Conservation (phyloP, 2,113 vertebrate genomes). For the Bufo bufo region DNA sequence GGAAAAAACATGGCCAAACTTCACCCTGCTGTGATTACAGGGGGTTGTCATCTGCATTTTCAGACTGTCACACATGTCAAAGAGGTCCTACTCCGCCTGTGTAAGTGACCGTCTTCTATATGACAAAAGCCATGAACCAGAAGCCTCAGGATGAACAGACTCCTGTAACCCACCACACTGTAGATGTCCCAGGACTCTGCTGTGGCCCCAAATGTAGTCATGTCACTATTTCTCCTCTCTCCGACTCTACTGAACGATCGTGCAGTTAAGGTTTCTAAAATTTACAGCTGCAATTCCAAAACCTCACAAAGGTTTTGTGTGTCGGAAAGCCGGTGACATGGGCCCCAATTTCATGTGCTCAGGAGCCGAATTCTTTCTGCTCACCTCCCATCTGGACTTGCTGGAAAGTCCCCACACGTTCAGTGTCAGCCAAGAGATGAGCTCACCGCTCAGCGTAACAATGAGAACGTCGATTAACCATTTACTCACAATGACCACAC, state of each 20-base stretch:
- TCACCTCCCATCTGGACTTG: slow-evolving; percentile 35
- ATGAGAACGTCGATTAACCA: background rate
- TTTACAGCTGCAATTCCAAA: background rate
- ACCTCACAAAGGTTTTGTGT: background rate
- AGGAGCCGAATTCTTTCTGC: background rate
- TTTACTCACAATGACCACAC: background rate
- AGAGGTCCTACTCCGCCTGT: no score
- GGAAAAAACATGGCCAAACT: no score
- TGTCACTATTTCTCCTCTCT: no score
- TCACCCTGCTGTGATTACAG: no score
- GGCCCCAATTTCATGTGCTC: background rate
- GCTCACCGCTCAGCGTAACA: background rate
- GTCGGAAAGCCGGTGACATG: background rate
- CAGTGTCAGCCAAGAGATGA: slow-evolving; percentile 24
- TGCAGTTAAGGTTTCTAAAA: background rate
- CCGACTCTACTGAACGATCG: no score
- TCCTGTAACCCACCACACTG: background rate
- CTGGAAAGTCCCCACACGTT: slow-evolving; percentile 27
- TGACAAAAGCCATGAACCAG: background rate
- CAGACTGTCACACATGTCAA: no score
- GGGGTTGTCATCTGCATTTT: no score
- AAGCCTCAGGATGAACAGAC: background rate
- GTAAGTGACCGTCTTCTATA: no score
- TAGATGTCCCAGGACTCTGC: no score
- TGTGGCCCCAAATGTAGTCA: background rate